Evolutionary conservation across 1,140 invertebrate genomes (phyloP).

Genomic region (Calycopis cecrops): DNA sequence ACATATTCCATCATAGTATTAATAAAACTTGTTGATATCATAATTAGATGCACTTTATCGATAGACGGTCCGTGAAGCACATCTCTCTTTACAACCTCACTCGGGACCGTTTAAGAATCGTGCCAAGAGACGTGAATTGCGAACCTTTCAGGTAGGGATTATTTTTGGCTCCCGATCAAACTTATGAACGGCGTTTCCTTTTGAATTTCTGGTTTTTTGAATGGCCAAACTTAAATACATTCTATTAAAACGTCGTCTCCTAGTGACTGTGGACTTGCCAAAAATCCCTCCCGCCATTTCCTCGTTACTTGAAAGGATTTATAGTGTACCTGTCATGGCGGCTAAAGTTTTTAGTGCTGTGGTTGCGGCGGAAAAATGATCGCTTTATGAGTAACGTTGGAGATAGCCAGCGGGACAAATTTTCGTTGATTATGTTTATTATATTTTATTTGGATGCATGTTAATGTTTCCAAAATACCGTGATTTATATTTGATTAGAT

Average conservation of each 20-base stretch:
- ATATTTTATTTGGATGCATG: too few species aligned
- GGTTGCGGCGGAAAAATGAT: not conserved
- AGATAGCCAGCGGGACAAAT: too few species aligned
- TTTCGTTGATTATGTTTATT: too few species aligned
- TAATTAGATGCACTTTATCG: constrained; percentile 17
- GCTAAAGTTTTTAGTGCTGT: not conserved
- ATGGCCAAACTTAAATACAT: constrained; percentile 42
- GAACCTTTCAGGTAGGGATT: constrained; percentile 60
- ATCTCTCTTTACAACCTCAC: constrained; percentile 33
- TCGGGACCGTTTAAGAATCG: constrained; percentile 44
- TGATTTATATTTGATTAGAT: too few species aligned
- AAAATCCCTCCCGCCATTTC: constrained; percentile 26
- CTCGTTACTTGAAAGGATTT: constrained; percentile 26
- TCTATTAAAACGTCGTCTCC: constrained; percentile 37
- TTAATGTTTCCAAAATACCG: too few species aligned
- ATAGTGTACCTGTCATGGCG: constrained; percentile 13
- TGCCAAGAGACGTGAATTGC: constrained; percentile 56
- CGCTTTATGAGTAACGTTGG: not conserved
- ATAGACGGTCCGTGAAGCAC: constrained; percentile 14
- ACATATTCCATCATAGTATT: too few species aligned
- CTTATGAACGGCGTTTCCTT: constrained; percentile 52
- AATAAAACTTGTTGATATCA: too few species aligned
- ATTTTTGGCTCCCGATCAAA: constrained; percentile 63
- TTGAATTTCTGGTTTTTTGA: constrained; percentile 47
- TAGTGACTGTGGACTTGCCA: constrained; percentile 32